Evolutionary conservation across 1,140 invertebrate genomes (phyloP).

Genomic region (Metopolophium dirhodum): DNA sequence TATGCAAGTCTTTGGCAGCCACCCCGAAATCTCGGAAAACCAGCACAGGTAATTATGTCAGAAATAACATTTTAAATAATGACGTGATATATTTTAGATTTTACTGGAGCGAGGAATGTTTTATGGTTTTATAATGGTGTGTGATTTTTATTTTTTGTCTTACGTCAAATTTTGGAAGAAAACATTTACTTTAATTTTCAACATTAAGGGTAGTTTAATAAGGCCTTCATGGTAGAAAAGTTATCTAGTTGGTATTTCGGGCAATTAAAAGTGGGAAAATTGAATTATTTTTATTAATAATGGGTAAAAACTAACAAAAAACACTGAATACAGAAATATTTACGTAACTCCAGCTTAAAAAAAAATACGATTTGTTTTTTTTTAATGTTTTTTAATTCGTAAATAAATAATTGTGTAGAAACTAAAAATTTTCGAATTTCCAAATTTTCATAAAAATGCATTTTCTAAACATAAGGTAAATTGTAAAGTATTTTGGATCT

Average conservation of each 20-base stretch:
- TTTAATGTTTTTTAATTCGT: background rate
- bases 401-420: background rate
- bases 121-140: background rate
- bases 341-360: background rate
- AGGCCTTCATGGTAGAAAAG: background rate
- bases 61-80: background rate
- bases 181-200: too few species aligned
- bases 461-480: background rate
- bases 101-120: background rate
- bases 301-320: background rate
- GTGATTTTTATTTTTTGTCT: background rate
- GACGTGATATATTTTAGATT: background rate
- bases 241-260: background rate
- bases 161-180: background rate
- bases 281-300: background rate
- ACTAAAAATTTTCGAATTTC: too few species aligned
- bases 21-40: conserved; percentile 9
- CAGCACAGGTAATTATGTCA: background rate
- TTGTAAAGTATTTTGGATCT: background rate
- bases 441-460: background rate
- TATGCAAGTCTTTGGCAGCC: conserved; percentile 30
- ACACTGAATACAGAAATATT: background rate
- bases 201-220: too few species aligned
- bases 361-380: background rate
- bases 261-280: background rate